Base-by-base conservation (phyloP, 2,113 vertebrate species). In the Chaenocephalus aceratus region DNA sequence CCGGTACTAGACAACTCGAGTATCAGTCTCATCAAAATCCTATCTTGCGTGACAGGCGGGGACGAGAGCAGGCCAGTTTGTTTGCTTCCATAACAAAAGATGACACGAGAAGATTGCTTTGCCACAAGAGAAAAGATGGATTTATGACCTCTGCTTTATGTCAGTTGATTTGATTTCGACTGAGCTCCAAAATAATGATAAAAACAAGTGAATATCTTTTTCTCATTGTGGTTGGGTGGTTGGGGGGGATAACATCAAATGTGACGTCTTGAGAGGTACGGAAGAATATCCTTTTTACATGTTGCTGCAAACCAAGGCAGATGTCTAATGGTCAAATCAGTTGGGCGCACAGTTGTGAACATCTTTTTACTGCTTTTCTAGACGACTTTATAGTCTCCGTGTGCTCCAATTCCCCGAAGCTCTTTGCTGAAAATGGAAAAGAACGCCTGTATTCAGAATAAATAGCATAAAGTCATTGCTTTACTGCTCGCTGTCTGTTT, bases 21-120 rank as follows among this genome's bases (percentile, higher is more conserved):
- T 85, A 86, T 89, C 74, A 23, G 70, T 79, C 77, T 82, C 85
- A 92, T 91, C 90, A 89, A 79, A 85, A 87, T 87, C 78, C 89
- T 69, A 79, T 90, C 77, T 84, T 77, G 73, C 86, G 49, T 87
- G 88, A 80, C 87, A 79, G 88, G 60, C 41, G 52, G 74, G 58
- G 74, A 81, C n/a, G 11, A 83, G 74, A 75, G 72, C 71, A 58
- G 60, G 70, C 61, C 48, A 41, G 77, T 89, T 74, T 80, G 87
- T 89, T 91, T 77, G 71, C 84, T 70, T 48, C 79, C 75, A 86
- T 73, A 83, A 87, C 80, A 82, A 72, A 79, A 83, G 64, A 88
- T 79, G 79, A 84, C 72, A 78, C 41, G 83, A 74, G 70, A 41
- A 79, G 84, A 87, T 85, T 76, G 82, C 76, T 71, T 61, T 5